Conservation (phyloP, 2,888 invertebrate species). For the Cataglyphis livida region DNA sequence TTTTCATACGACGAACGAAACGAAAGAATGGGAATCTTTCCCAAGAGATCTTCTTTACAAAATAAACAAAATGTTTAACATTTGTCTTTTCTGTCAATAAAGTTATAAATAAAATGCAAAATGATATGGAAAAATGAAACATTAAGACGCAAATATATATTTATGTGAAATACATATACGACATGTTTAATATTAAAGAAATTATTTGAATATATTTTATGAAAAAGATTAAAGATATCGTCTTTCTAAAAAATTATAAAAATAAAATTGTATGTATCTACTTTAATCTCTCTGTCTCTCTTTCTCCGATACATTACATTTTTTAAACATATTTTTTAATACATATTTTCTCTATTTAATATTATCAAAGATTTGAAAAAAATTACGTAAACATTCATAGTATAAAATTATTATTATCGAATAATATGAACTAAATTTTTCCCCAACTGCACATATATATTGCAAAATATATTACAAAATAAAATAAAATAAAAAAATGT, state of each 20-base stretch:
- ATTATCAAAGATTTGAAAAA: too few species aligned
- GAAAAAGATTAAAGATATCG: neutral
- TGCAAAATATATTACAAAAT: neutral
- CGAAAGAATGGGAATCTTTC: neutral
- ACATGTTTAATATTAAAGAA: neutral
- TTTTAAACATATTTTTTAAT: neutral
- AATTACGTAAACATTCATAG: too few species aligned
- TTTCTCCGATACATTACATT: neutral
- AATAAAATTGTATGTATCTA: too few species aligned
- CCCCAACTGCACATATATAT: neutral
- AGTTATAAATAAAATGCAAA: neutral
- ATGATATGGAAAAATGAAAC: neutral
- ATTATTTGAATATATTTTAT: neutral
- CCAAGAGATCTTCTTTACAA: neutral
- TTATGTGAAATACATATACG: neutral
- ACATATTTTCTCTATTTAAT: neutral
- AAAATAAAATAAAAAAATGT: neutral
- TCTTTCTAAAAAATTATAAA: too few species aligned
- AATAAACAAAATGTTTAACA: neutral
- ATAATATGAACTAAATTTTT: neutral
- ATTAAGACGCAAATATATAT: neutral
- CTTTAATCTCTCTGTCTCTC: too few species aligned
- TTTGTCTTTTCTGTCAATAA: neutral
- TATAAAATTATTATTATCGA: neutral
- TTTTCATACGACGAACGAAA: conserved; percentile 13